A percentile compares a stretch with the other conserved stretches of the same genome.
phyloP scores from a whole-genome alignment of 1,140 invertebrate genomes.

The Pristionchus pacificus region DNA sequence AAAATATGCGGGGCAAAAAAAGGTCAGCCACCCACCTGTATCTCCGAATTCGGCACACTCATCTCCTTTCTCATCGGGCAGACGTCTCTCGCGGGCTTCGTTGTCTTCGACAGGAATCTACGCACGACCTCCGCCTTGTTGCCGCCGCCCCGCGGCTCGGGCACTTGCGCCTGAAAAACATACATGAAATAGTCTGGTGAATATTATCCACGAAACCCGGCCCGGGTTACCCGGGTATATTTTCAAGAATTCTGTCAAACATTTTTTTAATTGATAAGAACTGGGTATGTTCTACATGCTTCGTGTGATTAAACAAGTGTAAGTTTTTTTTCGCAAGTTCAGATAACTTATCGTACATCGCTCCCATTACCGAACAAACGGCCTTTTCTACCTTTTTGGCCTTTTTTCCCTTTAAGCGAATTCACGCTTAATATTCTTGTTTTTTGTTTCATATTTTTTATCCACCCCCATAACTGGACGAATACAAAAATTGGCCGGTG shows the following conservation, averaged over 20 bases:
- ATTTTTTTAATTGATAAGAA: too few species aligned
- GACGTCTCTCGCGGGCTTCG: constrained; percentile 3
- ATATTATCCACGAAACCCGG: background rate
- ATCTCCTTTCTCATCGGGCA: constrained; percentile 9
- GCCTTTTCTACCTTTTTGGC: too few species aligned
- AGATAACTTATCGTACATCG: too few species aligned
- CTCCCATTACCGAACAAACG: too few species aligned
- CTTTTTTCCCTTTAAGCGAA: too few species aligned
- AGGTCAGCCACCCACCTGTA: constrained; percentile 6
- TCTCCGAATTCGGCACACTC: constrained; percentile 13
- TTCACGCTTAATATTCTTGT: too few species aligned
- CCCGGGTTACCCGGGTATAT: background rate
- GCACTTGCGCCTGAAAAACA: background rate
- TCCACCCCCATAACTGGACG: too few species aligned
- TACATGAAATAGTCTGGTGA: background rate
- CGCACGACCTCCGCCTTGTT: constrained; percentile 25
- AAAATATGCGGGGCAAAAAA: background rate
- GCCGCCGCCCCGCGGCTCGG: background rate
- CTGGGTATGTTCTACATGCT: background rate
- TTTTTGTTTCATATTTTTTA: too few species aligned
- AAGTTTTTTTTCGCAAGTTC: too few species aligned
- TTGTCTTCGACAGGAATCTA: constrained; percentile 14
- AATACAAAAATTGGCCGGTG: too few species aligned
- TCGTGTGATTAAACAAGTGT: too few species aligned
- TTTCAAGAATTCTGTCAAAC: too few species aligned